phyloP scores from a whole-genome alignment of 1,140 invertebrate species.

The Homarus americanus region DNA sequence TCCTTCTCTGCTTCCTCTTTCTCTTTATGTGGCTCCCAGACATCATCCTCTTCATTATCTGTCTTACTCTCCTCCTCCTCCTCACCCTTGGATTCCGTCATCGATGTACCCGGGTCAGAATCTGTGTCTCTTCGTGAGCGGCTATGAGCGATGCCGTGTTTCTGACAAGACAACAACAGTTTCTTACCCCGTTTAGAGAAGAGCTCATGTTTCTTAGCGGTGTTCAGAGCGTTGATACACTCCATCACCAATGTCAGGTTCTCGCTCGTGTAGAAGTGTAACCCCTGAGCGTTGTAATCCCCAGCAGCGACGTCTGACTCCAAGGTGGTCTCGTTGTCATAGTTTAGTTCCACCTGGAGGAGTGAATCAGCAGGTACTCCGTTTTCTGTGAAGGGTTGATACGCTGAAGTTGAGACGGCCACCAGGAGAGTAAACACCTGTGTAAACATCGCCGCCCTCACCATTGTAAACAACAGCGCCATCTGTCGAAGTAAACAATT shows the following conservation, averaged over 20 bases:
- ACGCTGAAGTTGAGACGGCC: neutral
- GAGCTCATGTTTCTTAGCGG: neutral
- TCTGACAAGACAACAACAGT: constrained; percentile 12
- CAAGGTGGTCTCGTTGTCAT: neutral
- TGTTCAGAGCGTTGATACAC: constrained; percentile 44
- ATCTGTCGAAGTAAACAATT: neutral
- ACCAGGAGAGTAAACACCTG: no score
- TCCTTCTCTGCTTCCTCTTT: no score
- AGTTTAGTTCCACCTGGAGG: neutral
- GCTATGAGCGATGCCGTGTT: constrained; percentile 27
- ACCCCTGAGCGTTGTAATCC: neutral
- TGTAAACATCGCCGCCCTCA: no score
- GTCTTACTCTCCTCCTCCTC: no score
- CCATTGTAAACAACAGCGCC: neutral
- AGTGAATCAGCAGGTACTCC: neutral
- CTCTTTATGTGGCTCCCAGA: no score
- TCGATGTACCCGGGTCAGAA: no score
- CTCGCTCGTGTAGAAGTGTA: constrained; percentile 45
- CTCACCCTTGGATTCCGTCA: no score
- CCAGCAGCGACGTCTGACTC: neutral
- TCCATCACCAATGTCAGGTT: constrained; percentile 49
- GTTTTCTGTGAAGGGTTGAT: neutral
- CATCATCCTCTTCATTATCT: no score
- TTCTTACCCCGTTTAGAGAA: neutral
- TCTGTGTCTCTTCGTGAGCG: constrained; percentile 36